A percentile compares a stretch with the other conserved stretches of the same genome.
These are phyloP conservation scores for Sisyra terminalis DNA, from an alignment of 2,888 invertebrate species.

Conservation along the genomic window DNA sequence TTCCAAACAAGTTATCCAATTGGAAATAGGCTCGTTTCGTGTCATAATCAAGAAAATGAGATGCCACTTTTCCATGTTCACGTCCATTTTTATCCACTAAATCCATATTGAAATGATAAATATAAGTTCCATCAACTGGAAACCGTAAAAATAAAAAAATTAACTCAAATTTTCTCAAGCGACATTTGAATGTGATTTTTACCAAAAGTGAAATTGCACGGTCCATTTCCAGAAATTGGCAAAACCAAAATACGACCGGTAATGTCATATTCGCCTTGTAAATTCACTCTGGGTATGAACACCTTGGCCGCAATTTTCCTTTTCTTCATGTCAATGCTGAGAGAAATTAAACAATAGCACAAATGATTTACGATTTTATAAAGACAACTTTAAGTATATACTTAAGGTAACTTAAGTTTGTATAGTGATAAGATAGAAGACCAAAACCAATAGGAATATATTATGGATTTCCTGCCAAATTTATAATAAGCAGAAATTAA, in stretches of 20 bases:
- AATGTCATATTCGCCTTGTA: constrained; percentile 19
- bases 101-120: constrained; percentile 9
- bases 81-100: constrained; percentile 10
- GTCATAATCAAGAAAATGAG: constrained; percentile 8
- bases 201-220: constrained; percentile 20
- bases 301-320: constrained; percentile 13
- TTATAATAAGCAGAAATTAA: too few relatives aligned
- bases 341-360: too few relatives aligned
- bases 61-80: constrained; percentile 9
- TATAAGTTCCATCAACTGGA: constrained; percentile 10
- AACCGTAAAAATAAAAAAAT: too few relatives aligned
- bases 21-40: constrained; percentile 10
- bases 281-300: constrained; percentile 12
- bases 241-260: constrained; percentile 19
- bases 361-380: too few relatives aligned
- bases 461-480: too few relatives aligned
- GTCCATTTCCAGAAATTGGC: constrained; percentile 19
- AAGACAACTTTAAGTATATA: too few relatives aligned
- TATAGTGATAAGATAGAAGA: too few relatives aligned
- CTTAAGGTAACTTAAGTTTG: too few relatives aligned
- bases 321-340: constrained; percentile 14
- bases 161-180: too few relatives aligned
- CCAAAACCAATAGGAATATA: too few relatives aligned
- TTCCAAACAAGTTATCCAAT: constrained; percentile 18
- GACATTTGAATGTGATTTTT: too few relatives aligned